Conservation (phyloP, 2,888 invertebrate species). For the Leptarthrus brevirostris region DNA sequence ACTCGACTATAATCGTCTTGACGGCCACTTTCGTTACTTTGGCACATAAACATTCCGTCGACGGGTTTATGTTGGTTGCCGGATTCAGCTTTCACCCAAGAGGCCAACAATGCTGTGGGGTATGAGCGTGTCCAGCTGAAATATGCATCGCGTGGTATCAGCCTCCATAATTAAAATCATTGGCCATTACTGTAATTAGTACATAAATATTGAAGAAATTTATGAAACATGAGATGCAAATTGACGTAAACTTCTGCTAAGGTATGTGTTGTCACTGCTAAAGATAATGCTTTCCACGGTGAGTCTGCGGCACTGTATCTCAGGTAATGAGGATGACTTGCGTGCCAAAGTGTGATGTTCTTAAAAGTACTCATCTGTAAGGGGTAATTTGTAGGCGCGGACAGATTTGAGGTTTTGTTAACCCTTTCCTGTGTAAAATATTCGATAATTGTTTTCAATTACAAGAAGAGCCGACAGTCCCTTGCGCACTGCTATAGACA, state of each 20-base stretch:
- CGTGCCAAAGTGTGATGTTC: slow-evolving; percentile 19
- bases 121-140: slow-evolving; percentile 11
- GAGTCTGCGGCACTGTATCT: background rate
- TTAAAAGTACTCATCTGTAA: slow-evolving; percentile 4
- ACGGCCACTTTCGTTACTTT: background rate
- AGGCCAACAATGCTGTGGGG: background rate
- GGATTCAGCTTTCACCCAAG: slow-evolving; percentile 15
- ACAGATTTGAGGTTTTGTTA: slow-evolving; percentile 26
- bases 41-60: background rate
- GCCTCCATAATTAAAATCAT: slow-evolving; percentile 38
- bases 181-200: slow-evolving; percentile 42
- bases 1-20: background rate
- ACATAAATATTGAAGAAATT: slow-evolving; percentile 43
- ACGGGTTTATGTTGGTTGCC: background rate
- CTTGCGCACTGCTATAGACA: background rate
- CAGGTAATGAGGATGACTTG: slow-evolving; percentile 39
- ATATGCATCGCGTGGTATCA: slow-evolving; percentile 38
- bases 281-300: slow-evolving; percentile 7
- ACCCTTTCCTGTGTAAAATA: slow-evolving; percentile 10
- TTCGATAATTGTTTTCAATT: slow-evolving; percentile 2
- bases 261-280: slow-evolving; percentile 20
- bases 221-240: slow-evolving; percentile 45
- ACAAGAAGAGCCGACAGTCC: background rate
- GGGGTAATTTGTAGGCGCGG: slow-evolving; percentile 36
- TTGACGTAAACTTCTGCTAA: background rate